These are phyloP conservation scores for Patella depressa DNA, from an alignment of 2,888 invertebrate species.

Conservation along the genomic window DNA sequence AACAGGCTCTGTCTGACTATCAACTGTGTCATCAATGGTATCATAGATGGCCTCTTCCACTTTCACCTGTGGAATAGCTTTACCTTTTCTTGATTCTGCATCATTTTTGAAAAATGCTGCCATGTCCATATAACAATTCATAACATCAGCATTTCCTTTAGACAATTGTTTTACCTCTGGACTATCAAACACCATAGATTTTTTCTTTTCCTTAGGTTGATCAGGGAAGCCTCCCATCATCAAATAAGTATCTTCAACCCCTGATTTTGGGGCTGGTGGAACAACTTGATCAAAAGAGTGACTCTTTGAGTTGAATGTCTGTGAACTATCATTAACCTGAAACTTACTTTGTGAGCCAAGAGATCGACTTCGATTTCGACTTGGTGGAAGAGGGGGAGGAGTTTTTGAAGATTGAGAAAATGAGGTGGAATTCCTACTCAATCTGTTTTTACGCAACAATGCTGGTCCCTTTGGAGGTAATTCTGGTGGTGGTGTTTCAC, in stretches of 20 bases:
- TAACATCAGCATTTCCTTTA: slow-evolving; percentile 19
- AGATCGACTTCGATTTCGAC: slow-evolving; percentile 32
- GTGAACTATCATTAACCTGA: not conserved
- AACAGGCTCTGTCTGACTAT: slow-evolving; percentile 32
- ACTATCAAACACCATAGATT: not conserved
- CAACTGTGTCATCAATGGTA: slow-evolving; percentile 39
- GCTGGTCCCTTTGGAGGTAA: slow-evolving; percentile 63
- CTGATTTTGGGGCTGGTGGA: not conserved
- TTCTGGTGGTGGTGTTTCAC: slow-evolving; percentile 53
- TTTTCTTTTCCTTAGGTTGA: slow-evolving; percentile 30
- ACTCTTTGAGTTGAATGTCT: not conserved
- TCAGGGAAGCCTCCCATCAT: slow-evolving; percentile 39
- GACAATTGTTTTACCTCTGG: not conserved
- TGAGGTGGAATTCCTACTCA: slow-evolving; percentile 20
- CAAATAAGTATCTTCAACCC: slow-evolving; percentile 35
- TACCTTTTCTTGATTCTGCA: slow-evolving; percentile 22
- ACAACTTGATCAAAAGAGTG: slow-evolving; percentile 3
- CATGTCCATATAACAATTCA: slow-evolving; percentile 58
- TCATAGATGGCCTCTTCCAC: slow-evolving; percentile 31
- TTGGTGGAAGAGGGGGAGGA: slow-evolving; percentile 27
- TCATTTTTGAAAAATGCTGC: slow-evolving; percentile 41
- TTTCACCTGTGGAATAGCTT: not conserved
- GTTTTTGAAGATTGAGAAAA: slow-evolving; percentile 12
- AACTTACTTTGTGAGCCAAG: slow-evolving; percentile 29
- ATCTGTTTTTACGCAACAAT: slow-evolving; percentile 41